A percentile compares a stretch with the other conserved stretches of the same genome.
Conservation (phyloP, 2,113 vertebrate genomes). For the Notechis scutatus region DNA sequence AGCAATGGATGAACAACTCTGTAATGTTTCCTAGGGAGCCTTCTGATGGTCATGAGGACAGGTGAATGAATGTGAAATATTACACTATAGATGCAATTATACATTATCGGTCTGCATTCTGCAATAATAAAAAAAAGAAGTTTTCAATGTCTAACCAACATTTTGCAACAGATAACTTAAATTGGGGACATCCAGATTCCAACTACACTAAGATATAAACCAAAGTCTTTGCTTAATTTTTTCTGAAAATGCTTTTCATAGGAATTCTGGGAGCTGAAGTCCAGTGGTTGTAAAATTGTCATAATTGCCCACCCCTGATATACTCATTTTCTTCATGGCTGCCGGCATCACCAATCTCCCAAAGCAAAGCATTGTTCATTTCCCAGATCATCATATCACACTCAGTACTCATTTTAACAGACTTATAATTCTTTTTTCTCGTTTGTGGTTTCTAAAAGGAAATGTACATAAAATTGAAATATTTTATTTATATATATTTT, state of each 20-base stretch:
- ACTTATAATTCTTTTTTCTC: not conserved
- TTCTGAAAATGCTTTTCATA: not conserved
- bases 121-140: not conserved
- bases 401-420: not conserved
- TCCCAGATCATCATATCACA: not conserved
- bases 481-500: not conserved
- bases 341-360: not conserved
- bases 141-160: not conserved
- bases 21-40: not conserved
- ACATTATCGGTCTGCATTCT: not conserved
- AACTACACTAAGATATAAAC: not conserved
- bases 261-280: no score
- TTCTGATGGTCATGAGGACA: not conserved
- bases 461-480: not conserved
- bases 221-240: not conserved
- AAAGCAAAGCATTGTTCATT: not conserved
- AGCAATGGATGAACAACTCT: not conserved
- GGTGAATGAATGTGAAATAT: not conserved
- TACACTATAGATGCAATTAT: not conserved
- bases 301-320: no score
- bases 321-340: not conserved
- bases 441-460: not conserved
- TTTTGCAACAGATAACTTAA: not conserved
- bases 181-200: not conserved
- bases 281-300: no score